Percentiles rank a stretch among this genome's conserved stretches.
phyloP scores from a whole-genome alignment of 1,140 invertebrate species.

The Alviniconcha marisindica region DNA sequence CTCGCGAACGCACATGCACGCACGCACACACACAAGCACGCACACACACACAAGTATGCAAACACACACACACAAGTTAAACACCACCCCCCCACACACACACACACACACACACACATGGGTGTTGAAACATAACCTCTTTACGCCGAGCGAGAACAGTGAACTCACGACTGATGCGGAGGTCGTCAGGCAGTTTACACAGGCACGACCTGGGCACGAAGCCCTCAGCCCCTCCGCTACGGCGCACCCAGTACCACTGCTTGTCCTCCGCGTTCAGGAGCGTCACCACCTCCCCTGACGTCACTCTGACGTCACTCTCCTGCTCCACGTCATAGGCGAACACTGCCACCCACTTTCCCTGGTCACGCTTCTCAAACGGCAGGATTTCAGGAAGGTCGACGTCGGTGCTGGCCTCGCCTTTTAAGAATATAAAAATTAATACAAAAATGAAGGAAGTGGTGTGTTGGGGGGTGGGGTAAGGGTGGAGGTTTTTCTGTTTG shows the following conservation, averaged over 20 bases:
- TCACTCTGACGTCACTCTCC: conserved; percentile 96
- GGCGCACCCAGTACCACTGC: conserved; percentile 96
- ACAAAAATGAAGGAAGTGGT: too few species aligned
- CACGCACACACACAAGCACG: background rate
- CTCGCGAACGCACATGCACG: background rate
- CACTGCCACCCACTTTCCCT: conserved; percentile 92
- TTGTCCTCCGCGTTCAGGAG: conserved; percentile 95
- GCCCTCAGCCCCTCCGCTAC: conserved; percentile 94
- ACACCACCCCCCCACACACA: too few species aligned
- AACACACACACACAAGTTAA: too few species aligned
- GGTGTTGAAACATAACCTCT: background rate
- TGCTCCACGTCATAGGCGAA: conserved; percentile 95
- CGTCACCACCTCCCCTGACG: conserved; percentile 95
- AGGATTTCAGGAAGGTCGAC: conserved; percentile 76
- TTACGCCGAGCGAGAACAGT: background rate
- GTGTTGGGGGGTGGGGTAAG: too few species aligned
- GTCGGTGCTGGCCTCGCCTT: too few species aligned
- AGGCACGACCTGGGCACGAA: conserved; percentile 97
- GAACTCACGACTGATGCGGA: conserved; percentile 41
- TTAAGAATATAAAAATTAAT: too few species aligned
- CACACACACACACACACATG: background rate
- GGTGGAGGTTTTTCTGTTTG: too few species aligned
- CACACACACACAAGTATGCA: background rate
- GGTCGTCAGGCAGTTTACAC: conserved; percentile 83
- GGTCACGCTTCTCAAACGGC: conserved; percentile 93